phyloP scores from a whole-genome alignment of 2,113 vertebrate genomes.

The Polypterus senegalus region DNA sequence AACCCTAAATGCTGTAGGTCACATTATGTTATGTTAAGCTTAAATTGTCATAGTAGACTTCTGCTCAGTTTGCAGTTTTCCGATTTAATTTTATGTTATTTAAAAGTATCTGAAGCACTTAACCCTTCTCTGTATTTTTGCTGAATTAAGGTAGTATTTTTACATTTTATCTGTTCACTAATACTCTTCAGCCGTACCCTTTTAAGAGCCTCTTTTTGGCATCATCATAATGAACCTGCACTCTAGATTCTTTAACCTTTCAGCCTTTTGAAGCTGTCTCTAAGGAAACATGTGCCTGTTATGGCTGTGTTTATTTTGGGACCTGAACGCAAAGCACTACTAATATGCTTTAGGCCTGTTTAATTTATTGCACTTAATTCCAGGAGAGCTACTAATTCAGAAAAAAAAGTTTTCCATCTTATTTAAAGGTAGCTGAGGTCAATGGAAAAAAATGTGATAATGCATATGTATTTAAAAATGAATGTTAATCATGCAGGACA shows the following conservation, averaged over 20 bases:
- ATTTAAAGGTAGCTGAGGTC: no score
- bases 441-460: no score
- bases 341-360: background rate
- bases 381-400: background rate
- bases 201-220: background rate
- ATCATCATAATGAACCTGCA: constrained; percentile 2
- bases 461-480: no score
- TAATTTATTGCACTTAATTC: constrained; percentile 4
- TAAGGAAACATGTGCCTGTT: constrained; percentile 4
- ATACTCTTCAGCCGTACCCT: background rate
- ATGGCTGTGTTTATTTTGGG: constrained; percentile 8
- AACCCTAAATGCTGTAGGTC: no score
- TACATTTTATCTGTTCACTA: background rate
- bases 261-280: constrained; percentile 1
- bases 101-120: background rate
- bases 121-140: background rate
- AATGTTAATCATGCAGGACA: no score
- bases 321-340: constrained; percentile 1
- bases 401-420: background rate
- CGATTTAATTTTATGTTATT: background rate
- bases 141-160: constrained; percentile 2
- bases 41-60: no score
- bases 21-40: no score
- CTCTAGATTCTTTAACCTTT: constrained; percentile 5
- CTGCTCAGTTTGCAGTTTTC: no score